phyloP scores from a whole-genome alignment of 2,113 vertebrate species.

The Dicrurus megarhynchus region DNA sequence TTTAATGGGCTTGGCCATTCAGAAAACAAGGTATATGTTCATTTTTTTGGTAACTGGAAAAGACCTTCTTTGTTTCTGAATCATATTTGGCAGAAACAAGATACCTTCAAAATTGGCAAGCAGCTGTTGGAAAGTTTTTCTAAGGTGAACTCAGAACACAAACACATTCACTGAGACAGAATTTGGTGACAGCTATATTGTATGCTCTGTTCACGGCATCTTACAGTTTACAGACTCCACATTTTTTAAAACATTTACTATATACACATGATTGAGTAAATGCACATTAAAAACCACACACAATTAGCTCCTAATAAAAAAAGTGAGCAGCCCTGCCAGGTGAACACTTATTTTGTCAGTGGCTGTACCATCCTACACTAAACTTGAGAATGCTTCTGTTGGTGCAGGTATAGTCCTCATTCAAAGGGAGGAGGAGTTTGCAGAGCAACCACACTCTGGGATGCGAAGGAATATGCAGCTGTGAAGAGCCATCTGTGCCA shows the following conservation, averaged over 20 bases:
- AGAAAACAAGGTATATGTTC: not conserved
- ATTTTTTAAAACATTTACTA: not conserved
- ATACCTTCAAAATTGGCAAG: not conserved
- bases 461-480: not conserved
- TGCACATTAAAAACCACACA: not conserved
- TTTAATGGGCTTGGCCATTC: not conserved
- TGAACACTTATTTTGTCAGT: not conserved
- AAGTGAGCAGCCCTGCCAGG: not conserved
- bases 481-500: not conserved
- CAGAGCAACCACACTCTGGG: not conserved
- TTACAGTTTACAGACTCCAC: not conserved
- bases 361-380: not conserved
- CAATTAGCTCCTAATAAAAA: not conserved
- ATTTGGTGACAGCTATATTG: not conserved
- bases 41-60: not conserved
- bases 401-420: not conserved
- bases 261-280: not conserved
- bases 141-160: not conserved
- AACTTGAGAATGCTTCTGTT: not conserved
- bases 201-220: not conserved
- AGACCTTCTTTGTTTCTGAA: not conserved
- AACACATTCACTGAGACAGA: not conserved
- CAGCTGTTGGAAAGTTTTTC: not conserved
- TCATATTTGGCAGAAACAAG: not conserved
- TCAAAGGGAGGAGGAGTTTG: not conserved